Evolutionary conservation across 92 coral and sea anemone species (phyloP).

Genomic region (Palythoa grandiflora): DNA sequence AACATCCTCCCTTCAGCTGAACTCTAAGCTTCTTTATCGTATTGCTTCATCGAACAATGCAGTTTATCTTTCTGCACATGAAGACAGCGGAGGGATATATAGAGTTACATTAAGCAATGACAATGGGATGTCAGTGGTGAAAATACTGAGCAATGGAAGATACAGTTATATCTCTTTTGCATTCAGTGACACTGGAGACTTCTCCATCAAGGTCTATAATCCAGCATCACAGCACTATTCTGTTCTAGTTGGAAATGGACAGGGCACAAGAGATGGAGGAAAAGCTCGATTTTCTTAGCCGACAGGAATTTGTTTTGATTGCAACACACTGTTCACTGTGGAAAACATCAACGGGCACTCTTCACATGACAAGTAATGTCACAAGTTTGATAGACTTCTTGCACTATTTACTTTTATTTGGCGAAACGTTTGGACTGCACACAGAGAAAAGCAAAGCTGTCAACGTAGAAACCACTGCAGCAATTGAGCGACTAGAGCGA

Average conservation of each 20-base stretch:
- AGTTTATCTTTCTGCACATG: constrained; percentile 73
- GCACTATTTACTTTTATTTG: constrained; percentile 55
- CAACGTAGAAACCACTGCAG: constrained; percentile 32
- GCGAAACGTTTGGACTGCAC: constrained; percentile 71
- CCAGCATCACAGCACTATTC: constrained; percentile 50
- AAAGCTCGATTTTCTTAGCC: constrained; percentile 23
- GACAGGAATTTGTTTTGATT: constrained; percentile 69
- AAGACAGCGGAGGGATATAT: constrained; percentile 66
- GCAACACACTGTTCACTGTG: constrained; percentile 55
- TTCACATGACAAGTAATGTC: constrained; percentile 28
- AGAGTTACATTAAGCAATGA: constrained; percentile 30
- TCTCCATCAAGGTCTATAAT: constrained; percentile 56
- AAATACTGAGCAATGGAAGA: constrained; percentile 55
- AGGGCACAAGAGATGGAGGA: constrained; percentile 70
- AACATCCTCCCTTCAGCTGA: constrained; percentile 61
- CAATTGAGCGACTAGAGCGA: constrained; percentile 66
- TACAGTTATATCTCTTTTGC: constrained; percentile 53
- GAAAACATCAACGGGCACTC: constrained; percentile 65
- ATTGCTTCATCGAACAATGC: constrained; percentile 57
- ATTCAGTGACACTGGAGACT: constrained; percentile 81
- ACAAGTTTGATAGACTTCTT: not conserved
- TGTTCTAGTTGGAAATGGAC: constrained; percentile 59
- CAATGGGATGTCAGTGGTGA: constrained; percentile 55
- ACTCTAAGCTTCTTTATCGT: constrained; percentile 67
- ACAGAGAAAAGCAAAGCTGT: not conserved